Conservation (phyloP, 2,113 vertebrate species). For the Dipodomys merriami region DNA sequence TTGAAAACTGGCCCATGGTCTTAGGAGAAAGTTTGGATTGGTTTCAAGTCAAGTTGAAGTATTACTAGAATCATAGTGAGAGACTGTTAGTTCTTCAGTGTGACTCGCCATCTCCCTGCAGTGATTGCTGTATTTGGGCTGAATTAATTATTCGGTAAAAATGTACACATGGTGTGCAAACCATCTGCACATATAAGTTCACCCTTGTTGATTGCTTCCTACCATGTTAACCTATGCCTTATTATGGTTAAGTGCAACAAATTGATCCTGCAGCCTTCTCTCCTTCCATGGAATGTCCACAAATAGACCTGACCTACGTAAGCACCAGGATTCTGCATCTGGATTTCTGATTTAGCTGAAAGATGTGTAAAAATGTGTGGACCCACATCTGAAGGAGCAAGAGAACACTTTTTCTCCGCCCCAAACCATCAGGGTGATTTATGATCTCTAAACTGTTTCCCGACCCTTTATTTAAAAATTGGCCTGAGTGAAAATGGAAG, state of each 20-base stretch:
- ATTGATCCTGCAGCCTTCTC: background rate
- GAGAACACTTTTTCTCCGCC: background rate
- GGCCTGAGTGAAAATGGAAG: background rate
- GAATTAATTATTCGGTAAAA: background rate
- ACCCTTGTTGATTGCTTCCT: background rate
- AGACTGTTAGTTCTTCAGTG: background rate
- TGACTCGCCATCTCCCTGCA: too few relatives aligned
- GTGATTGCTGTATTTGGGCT: background rate
- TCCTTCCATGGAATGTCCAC: background rate
- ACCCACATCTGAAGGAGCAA: conserved; percentile 63
- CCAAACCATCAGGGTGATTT: conserved; percentile 38
- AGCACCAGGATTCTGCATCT: conserved; percentile 45
- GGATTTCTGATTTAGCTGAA: conserved; percentile 72
- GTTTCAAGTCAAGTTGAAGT: background rate
- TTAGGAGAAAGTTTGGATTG: background rate
- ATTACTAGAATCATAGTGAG: background rate
- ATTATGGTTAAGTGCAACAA: background rate
- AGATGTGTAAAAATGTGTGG: conserved; percentile 67
- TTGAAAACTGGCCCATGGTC: background rate
- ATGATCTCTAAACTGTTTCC: conserved; percentile 50
- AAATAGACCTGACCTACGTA: conserved; percentile 29
- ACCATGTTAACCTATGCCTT: background rate
- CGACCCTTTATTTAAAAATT: background rate
- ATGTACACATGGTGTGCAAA: background rate
- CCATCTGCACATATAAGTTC: background rate